Evolutionary conservation across 1,140 invertebrate genomes (phyloP), one percentile per base, ranked within the genome.

Genomic region (Dreissena rostriformis): DNA sequence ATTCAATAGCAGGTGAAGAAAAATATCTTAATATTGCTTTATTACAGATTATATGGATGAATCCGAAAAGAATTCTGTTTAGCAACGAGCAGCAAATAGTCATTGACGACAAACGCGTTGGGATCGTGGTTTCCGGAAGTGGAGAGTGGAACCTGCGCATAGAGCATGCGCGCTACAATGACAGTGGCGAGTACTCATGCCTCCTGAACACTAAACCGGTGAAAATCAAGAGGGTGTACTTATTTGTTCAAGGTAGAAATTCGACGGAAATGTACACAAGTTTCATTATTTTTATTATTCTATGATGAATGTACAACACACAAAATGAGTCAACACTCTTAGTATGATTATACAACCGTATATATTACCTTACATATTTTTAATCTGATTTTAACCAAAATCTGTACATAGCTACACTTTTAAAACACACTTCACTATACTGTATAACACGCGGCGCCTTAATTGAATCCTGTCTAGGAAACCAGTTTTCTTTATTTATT

Each of bases 141-240:
- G 84, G 74, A 19, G 91, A 91, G 65, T 92, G 91, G 91, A 92
- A 91, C 63, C 86, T 91, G 7, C 86, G 87, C 67, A 90, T 92
- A 10, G 51, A 87, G 63, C 89, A 91, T 49, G 86, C 88, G 28
- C 87, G 83, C 39, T 63, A 88, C 63, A 86, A 87, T 24, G 91
- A 92, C 72, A 83, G 79, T 8, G 91, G 91, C 15, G 75, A 86
- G 15, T 92, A 91, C 85, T 82, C 83, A 68, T 92, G 91, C 75
- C 86, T 89, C 39, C 87, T 92, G 57, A 91, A 91, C 86, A 90
- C 90, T 0, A 76, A 84, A 6, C 91, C 91, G 12, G 87, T 91
- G 0, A 88, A 88, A 52, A 89, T 82, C 10, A 92, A 91, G 71
- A 61, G 78, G 24, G 86, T 92, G 19, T 61, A 79, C 19, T 86